Evolutionary conservation across 2,797 vertebrate species (phyloP), one percentile per base, ranked within the genome.

Genomic region (Petrocephalus sullivani): DNA sequence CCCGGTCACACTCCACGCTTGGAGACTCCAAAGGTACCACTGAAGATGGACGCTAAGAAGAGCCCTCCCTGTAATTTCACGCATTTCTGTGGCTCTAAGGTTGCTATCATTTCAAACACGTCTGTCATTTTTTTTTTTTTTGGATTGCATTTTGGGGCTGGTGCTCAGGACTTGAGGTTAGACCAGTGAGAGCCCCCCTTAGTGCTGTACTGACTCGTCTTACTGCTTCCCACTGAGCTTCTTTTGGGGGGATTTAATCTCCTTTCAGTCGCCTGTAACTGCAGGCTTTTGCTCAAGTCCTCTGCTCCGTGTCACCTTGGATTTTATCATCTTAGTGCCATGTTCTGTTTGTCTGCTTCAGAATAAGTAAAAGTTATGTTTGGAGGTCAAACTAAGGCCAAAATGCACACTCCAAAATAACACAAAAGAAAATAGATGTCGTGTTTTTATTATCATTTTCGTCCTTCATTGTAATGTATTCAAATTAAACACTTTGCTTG

Each of bases 31-130:
- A 46, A 21, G 23, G 23, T n/a, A 23, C 53, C 28, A 6, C 84
- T 60, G 53, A 58, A 58, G 84, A 58, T 28, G 56, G 53, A 86
- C 51, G 5, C 28, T 37, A 54, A 86, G 23, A 28, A 58, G 84
- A 28, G 19, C 54, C 83, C 28, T 57, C 56, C 84, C 54, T 86
- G 84, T 86, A 86, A 86, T 58, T 86, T 57, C 56, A 41, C 28
- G 84, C 53, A 86, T 86, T 57, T 58, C 56, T 86, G 51, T 51
- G 14, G 14, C 21, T 33, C 83, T 86, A 58, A 86, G 84, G 19
- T n/a, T 2, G 6, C 23, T 54, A 86, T 86, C 53, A 86, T 86
- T 54, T 86, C 84, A 57, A 58, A 58, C 53, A 37, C 56, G 53
- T 37, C 84, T 86, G 53, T 37, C 84, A 41, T 86, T 86, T 58